Base-by-base conservation (phyloP, 53 echinoderm and acorn worm species). In the Actinopyga echinites region DNA sequence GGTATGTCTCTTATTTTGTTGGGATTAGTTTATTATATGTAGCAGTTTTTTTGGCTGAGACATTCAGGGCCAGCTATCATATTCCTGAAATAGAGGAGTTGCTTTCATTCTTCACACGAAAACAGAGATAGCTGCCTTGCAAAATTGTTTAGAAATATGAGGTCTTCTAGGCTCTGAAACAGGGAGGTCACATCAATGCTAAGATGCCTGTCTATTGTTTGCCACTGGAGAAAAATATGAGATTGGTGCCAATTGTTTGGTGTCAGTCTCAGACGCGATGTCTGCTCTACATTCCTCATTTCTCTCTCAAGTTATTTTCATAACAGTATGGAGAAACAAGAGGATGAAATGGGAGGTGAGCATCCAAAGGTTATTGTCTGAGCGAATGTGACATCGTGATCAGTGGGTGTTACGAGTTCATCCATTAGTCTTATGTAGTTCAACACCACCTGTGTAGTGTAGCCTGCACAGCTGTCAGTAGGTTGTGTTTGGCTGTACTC, bases 131-230 rank as follows among this genome's bases (percentile, higher is more conserved):
- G 71, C 23, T 71, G 71, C 71, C 19, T 71, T 42, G 71, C 71
- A 71, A 71, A 71, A 71, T 71, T 71, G 71, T 71, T 71, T 71
- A 44, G 71, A 71, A 71, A 71, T 71, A 71, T 71, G 71, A 71
- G 71, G 71, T 71, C 42, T 42, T 21, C 71, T 71, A 2, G 71
- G 71, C 71, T 71, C 42, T 26, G 42, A 71, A 71, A 42, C 71
- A 11, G 6, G 23, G 71, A 71, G 71, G 71, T 71, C 71, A 44
- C 28, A 42, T 42, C 40, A 71, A 40, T 22, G 42, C 71, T 71
- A 42, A 42, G 71, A 26, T 44, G 34, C 44, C 71, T 13, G 37
- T 44, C 71, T 49, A 24, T 71, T 71, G 42, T 42, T 42, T 42
- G 9, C 37, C 15, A 25, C 8, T 44, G 19, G 71, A 26, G 17